Percentiles rank a stretch among this genome's conserved stretches.
phyloP scores from a whole-genome alignment of 92 coral and sea anemone genomes.

The Chrysogorgia sp. region DNA sequence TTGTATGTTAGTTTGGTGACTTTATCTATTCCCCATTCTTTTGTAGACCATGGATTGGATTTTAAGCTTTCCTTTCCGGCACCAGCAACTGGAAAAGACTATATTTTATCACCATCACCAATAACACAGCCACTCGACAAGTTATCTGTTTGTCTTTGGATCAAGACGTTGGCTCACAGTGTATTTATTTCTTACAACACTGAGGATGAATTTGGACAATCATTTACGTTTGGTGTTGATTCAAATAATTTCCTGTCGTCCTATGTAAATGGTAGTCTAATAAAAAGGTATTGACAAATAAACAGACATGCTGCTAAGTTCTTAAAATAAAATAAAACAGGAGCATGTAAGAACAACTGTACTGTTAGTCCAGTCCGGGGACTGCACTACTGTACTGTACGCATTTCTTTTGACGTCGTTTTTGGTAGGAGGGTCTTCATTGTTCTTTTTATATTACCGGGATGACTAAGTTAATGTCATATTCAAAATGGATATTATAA shows the following conservation, averaged over 20 bases:
- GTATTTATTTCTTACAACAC: slow-evolving; percentile 1
- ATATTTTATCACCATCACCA: not conserved
- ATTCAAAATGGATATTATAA: no score
- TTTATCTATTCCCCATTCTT: not conserved
- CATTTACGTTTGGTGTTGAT: slow-evolving; percentile 3
- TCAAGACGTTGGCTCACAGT: not conserved
- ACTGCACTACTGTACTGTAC: no score
- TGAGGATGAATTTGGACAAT: not conserved
- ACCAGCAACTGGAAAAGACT: not conserved
- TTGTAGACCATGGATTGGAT: no score
- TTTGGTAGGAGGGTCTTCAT: no score
- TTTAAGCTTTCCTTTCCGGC: not conserved
- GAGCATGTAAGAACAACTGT: no score
- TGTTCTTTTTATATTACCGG: no score
- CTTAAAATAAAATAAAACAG: no score
- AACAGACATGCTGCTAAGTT: no score
- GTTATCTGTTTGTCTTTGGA: slow-evolving; percentile 17
- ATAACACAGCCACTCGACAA: not conserved
- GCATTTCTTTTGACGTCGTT: no score
- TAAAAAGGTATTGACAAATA: not conserved
- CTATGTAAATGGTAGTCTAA: not conserved
- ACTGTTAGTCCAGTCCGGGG: no score
- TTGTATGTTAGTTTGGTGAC: no score
- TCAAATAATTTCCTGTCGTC: not conserved
- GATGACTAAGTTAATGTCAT: no score